These are phyloP conservation scores for Ferdinandea cuprea DNA, from an alignment of 2,888 invertebrate species.

Conservation along the genomic window DNA sequence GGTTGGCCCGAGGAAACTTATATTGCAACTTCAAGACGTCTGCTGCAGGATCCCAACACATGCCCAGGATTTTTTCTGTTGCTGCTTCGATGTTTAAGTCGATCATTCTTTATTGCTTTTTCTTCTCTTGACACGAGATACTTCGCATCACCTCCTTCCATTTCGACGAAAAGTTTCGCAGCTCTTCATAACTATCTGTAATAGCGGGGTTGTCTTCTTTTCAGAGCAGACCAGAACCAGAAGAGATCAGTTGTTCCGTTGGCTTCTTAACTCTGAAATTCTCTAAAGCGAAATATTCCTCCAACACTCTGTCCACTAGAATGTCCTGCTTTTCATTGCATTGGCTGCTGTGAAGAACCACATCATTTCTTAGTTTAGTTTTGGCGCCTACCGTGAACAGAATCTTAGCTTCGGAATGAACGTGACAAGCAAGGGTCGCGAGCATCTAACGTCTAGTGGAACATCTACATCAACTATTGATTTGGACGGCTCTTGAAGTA, in stretches of 20 bases:
- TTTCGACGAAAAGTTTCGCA: constrained; percentile 30
- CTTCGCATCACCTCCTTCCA: constrained; percentile 23
- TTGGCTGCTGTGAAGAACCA: constrained; percentile 17
- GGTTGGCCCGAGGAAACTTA: too few species aligned
- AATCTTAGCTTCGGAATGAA: constrained; percentile 27
- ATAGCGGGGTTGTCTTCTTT: constrained; percentile 31
- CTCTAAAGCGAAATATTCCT: constrained; percentile 54
- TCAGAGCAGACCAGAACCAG: constrained; percentile 58
- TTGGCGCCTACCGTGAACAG: constrained; percentile 39
- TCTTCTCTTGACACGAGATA: background rate
- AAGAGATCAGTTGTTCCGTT: constrained; percentile 39
- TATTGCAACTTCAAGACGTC: too few species aligned
- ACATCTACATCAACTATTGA: constrained; percentile 1
- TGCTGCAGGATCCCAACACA: constrained; percentile 49
- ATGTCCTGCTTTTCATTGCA: constrained; percentile 26
- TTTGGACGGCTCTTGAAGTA: constrained; percentile 23
- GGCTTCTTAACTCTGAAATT: constrained; percentile 43
- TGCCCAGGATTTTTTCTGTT: constrained; percentile 60
- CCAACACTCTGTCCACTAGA: constrained; percentile 16
- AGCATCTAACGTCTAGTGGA: background rate
- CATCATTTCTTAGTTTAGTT: constrained; percentile 40
- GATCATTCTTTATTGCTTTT: background rate
- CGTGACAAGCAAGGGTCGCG: constrained; percentile 8
- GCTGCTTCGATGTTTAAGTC: too few species aligned
- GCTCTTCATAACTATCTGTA: constrained; percentile 39